These are phyloP conservation scores for Eueremaeus valkanovi DNA, from an alignment of 2,888 invertebrate genomes.

Conservation along the genomic window DNA sequence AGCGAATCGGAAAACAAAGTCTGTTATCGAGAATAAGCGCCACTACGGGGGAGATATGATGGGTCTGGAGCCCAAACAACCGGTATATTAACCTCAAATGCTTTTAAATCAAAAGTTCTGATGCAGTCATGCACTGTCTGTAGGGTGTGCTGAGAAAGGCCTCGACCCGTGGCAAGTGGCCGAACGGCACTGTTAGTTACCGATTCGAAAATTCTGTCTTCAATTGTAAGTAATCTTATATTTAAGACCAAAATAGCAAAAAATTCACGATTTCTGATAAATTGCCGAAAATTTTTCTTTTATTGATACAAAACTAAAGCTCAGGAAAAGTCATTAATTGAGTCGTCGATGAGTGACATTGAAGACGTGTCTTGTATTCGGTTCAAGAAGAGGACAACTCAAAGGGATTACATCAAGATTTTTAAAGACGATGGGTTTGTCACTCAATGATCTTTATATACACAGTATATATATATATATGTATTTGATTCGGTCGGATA, in stretches of 20 bases:
- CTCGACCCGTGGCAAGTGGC: not conserved
- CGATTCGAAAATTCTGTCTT: not conserved
- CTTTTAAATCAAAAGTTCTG: not conserved
- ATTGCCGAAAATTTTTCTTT: not conserved
- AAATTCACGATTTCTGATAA: not conserved
- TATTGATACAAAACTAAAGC: not conserved
- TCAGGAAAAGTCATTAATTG: not conserved
- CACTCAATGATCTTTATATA: not conserved
- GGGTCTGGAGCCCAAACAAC: not conserved
- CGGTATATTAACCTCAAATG: not conserved
- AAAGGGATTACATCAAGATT: constrained; percentile 40
- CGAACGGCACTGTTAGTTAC: not conserved
- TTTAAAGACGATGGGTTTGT: constrained; percentile 42
- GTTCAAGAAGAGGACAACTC: constrained; percentile 41
- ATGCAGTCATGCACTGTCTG: not conserved
- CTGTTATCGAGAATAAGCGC: not conserved
- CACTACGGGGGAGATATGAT: constrained; percentile 15
- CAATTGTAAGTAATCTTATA: too few species aligned
- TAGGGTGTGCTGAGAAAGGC: constrained; percentile 6
- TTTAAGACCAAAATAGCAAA: too few species aligned
- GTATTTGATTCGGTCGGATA: too few species aligned
- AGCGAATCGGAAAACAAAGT: not conserved
- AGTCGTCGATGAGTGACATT: constrained; percentile 39
- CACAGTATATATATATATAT: not conserved
- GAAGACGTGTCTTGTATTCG: constrained; percentile 40